A percentile compares a stretch with the other conserved stretches of the same genome.
phyloP scores from a whole-genome alignment of 2,113 vertebrate species.

The Tragelaphus strepsiceros region DNA sequence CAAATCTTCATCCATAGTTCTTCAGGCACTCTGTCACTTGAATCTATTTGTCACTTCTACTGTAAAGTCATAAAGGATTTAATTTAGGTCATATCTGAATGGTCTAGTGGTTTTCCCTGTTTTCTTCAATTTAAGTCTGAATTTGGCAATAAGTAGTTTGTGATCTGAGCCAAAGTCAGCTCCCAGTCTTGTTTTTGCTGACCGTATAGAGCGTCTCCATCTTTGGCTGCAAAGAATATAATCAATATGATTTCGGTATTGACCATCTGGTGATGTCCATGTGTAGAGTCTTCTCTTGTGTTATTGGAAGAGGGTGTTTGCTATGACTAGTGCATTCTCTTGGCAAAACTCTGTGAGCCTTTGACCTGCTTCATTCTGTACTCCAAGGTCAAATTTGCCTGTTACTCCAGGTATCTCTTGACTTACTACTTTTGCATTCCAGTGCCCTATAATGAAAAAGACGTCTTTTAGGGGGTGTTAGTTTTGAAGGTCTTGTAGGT shows the following conservation, averaged over 20 bases:
- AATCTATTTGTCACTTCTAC: neutral
- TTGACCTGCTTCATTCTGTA: neutral
- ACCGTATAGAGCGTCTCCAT: neutral
- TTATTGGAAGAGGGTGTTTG: neutral
- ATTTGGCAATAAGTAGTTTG: neutral
- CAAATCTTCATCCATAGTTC: neutral
- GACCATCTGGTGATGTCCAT: neutral
- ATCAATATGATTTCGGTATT: neutral
- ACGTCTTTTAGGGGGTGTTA: accelerated
- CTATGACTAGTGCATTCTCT: neutral
- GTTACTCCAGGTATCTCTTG: neutral
- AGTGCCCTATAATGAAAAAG: neutral
- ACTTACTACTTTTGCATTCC: neutral
- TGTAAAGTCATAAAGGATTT: neutral
- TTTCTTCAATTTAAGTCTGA: neutral
- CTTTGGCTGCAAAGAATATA: neutral
- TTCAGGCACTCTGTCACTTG: neutral
- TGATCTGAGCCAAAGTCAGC: neutral
- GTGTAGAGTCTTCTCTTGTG: neutral
- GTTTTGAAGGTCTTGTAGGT: neutral
- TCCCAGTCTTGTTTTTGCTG: neutral
- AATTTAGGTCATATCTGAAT: neutral
- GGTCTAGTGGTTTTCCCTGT: neutral
- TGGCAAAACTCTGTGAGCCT: neutral
- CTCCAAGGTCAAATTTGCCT: neutral